phyloP scores from a whole-genome alignment of 2,888 invertebrate genomes.

The Adineta ricciae region DNA sequence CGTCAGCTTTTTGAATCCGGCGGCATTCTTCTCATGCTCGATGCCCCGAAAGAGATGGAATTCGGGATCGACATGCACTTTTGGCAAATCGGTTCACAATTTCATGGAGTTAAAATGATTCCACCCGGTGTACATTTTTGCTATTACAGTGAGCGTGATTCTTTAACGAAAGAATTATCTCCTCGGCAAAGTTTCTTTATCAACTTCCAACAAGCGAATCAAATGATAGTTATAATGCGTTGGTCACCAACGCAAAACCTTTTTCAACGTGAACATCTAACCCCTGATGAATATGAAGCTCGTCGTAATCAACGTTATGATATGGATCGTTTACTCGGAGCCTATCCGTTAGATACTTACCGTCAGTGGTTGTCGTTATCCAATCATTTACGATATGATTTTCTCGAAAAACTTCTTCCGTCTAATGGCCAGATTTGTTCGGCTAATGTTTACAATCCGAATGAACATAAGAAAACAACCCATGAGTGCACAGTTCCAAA shows the following conservation, averaged over 20 bases:
- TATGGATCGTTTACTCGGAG: slow-evolving; percentile 69
- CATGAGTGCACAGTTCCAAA: background rate
- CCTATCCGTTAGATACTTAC: slow-evolving; percentile 80
- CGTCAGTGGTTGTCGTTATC: slow-evolving; percentile 73
- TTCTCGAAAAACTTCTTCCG: slow-evolving; percentile 61
- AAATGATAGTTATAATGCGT: background rate
- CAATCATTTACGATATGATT: slow-evolving; percentile 59
- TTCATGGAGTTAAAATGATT: slow-evolving; percentile 93
- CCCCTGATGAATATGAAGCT: background rate
- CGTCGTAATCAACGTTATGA: slow-evolving; percentile 44
- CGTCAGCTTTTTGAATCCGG: slow-evolving; percentile 32
- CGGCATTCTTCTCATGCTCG: slow-evolving; percentile 25
- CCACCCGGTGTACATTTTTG: slow-evolving; percentile 89
- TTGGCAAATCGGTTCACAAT: slow-evolving; percentile 80
- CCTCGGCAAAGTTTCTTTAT: slow-evolving; percentile 5
- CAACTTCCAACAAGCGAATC: slow-evolving; percentile 39
- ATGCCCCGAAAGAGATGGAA: slow-evolving; percentile 61
- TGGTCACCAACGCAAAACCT: background rate
- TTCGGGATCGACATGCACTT: slow-evolving; percentile 87
- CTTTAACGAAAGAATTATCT: background rate
- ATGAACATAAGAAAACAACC: background rate
- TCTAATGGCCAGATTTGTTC: slow-evolving; percentile 66
- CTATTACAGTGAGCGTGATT: slow-evolving; percentile 62
- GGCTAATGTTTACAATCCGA: slow-evolving; percentile 42
- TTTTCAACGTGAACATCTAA: background rate